Base-by-base conservation (phyloP, 2,113 vertebrate genomes). In the Rhegmatorhina hoffmannsi region DNA sequence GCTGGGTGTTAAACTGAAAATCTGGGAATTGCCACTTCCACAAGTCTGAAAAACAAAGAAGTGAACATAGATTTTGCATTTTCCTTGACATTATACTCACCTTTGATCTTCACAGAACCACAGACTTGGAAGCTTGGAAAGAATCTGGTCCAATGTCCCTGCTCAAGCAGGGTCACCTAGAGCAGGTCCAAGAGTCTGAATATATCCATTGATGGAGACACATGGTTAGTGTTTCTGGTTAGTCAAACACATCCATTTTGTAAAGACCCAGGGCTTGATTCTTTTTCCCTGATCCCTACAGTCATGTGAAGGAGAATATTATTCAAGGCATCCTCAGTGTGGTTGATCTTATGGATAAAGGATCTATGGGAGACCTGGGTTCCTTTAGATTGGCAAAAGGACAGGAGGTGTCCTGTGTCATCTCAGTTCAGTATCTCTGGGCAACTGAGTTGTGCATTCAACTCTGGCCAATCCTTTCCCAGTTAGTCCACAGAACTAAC, bases 291-390 rank as follows among this genome's bases (percentile, higher is more conserved):
- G 7, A 2, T 69, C 17, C 11, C n/a, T 46, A 80, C 6, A 77
- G 44, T 13, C 24, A 49, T 3, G 40, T 21, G 24, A 91, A 24
- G 53, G 52, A 66, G 0, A 49, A 16, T 10, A 50, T 29, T 46
- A 89, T 43, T 73, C 15, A 77, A 62, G 21, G 60, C 20, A 77
- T 36, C 3, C 10, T 84, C 1, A 3, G 1, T 17, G 36, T 36
- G 13, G 6, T 46, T 0, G 1, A 36, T 11, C 13, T 44, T 34
- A 60, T 0, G 0, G 13, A 69, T 21, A 13, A 46, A 78, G 59
- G 46, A 66, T 69, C 36, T 56, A 4, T 17, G 17, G 26, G 13
- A 92, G 33, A 56, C 4, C 17, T 34, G 18, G 1, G 0, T 11
- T 83, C 70, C 31, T 79, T 6, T 43, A 18, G 40, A 81, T 3